Conservation (phyloP, 2,888 invertebrate species). For the Acrobasis consociella region DNA sequence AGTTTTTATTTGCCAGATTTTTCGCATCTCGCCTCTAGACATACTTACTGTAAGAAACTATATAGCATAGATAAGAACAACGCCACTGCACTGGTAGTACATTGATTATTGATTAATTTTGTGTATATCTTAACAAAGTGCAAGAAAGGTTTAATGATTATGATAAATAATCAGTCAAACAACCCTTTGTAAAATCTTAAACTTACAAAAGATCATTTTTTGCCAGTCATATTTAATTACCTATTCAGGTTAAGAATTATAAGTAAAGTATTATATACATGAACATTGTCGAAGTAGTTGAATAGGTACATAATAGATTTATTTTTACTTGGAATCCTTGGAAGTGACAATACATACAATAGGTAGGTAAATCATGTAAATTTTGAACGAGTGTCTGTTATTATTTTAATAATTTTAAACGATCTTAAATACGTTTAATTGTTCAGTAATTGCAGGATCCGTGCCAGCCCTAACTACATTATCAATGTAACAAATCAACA, state of each 20-base stretch:
- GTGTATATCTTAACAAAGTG: not conserved
- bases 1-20: too few species aligned
- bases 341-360: not conserved
- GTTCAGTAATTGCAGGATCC: not conserved
- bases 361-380: slow-evolving; percentile 3
- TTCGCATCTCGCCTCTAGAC: too few species aligned
- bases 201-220: not conserved
- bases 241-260: not conserved
- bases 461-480: slow-evolving; percentile 53
- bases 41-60: too few species aligned
- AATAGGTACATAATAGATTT: not conserved
- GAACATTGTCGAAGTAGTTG: not conserved
- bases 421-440: not conserved
- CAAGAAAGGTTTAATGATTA: too few species aligned
- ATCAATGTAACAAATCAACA: slow-evolving; percentile 50
- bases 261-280: not conserved
- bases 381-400: not conserved
- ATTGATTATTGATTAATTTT: not conserved
- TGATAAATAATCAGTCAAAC: not conserved
- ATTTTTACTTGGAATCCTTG: not conserved
- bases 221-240: not conserved
- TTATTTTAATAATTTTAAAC: not conserved
- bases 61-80: too few species aligned
- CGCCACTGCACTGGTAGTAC: too few species aligned
- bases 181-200: not conserved